A percentile compares a stretch with the other conserved stretches of the same genome.
Conservation (phyloP, 2,888 invertebrate species). For the Mimachlamys varia region DNA sequence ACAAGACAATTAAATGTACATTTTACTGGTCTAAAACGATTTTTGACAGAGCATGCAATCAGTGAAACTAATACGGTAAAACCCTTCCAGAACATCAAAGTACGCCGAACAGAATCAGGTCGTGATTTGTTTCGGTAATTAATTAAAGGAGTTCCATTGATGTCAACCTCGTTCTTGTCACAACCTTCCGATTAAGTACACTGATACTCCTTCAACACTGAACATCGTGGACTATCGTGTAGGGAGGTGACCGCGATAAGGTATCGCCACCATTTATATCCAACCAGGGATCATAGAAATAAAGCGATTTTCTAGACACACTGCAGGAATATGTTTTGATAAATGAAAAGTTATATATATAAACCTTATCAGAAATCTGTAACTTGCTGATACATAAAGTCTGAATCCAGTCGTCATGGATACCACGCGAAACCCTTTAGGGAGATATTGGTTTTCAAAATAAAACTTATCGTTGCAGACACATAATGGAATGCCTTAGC, state of each 20-base stretch:
- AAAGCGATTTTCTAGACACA: background rate
- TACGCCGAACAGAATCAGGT: background rate
- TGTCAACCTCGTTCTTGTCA: background rate
- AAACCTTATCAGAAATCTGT: background rate
- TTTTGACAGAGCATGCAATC: background rate
- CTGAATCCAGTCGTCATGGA: background rate
- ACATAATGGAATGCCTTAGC: background rate
- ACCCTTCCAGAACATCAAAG: background rate
- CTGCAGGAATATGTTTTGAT: conserved; percentile 5
- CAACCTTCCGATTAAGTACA: background rate
- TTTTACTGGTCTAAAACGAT: background rate
- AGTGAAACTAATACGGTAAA: background rate
- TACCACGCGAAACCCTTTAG: background rate
- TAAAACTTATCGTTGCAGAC: background rate
- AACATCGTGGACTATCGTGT: background rate
- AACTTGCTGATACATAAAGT: background rate
- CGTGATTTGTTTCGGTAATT: conserved; percentile 1
- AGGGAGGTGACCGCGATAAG: background rate
- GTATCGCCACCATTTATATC: background rate
- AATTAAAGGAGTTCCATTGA: background rate
- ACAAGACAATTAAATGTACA: background rate
- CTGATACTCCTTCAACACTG: background rate
- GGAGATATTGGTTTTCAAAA: conserved; percentile 3
- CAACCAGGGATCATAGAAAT: background rate
- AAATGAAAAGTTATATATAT: conserved; percentile 1